These are phyloP conservation scores for Microhierax caerulescens DNA, from an alignment of 2,797 vertebrate species.

Conservation along the genomic window DNA sequence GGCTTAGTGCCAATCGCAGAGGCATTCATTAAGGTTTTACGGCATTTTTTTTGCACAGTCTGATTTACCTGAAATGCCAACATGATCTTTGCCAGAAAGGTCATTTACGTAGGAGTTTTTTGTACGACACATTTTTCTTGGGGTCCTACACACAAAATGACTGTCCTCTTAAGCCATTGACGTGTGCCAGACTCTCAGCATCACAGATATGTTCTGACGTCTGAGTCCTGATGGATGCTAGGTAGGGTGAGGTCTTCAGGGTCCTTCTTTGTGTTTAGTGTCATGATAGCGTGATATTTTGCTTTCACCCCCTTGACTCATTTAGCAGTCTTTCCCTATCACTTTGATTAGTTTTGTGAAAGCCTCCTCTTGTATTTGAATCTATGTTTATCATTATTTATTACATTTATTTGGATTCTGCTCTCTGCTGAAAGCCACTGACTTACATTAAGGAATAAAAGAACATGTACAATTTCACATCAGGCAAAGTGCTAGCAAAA, in stretches of 20 bases:
- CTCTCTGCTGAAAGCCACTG: not conserved
- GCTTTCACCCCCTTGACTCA: not conserved
- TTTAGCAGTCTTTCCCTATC: not conserved
- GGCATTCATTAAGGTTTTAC: slow-evolving; percentile 7
- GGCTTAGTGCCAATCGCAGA: not conserved
- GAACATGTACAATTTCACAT: not conserved
- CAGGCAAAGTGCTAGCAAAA: not conserved
- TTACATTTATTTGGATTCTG: not conserved
- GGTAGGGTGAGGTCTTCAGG: not conserved
- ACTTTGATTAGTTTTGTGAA: not conserved
- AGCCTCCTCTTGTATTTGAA: not conserved
- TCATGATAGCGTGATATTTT: not conserved
- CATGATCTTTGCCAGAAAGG: not conserved
- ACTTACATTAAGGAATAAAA: not conserved
- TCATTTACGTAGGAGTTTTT: not conserved
- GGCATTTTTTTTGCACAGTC: not conserved
- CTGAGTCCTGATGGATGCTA: not conserved
- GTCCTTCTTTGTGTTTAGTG: not conserved
- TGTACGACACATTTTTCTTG: not conserved
- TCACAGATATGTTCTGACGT: not conserved
- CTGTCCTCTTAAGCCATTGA: not conserved
- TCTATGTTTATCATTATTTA: not conserved
- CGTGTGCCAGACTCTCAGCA: not conserved
- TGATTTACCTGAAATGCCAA: not conserved
- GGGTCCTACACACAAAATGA: not conserved